Percentiles rank a stretch among this genome's conserved stretches.
phyloP scores from a whole-genome alignment of 2,113 vertebrate species.

The Dolichotis patagonum region DNA sequence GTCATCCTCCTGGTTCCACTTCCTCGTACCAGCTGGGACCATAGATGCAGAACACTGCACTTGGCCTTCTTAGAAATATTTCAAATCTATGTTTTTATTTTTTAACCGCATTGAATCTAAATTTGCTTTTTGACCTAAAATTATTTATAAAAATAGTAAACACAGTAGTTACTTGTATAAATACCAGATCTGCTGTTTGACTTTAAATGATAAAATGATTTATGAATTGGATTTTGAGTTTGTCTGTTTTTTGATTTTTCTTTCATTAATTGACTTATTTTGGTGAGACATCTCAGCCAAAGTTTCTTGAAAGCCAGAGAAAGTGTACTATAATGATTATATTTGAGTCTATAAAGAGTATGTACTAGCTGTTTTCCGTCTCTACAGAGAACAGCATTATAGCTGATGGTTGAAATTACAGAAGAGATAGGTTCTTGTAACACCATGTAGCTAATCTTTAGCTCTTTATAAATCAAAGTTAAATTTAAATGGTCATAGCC shows the following conservation, averaged over 20 bases:
- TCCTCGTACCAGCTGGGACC: neutral
- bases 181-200: neutral
- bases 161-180: neutral
- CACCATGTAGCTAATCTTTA: neutral
- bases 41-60: neutral
- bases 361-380: neutral
- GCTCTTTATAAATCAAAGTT: slow-evolving; percentile 48
- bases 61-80: slow-evolving; percentile 24
- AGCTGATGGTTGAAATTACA: slow-evolving; percentile 37
- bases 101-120: neutral
- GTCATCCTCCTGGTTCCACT: neutral
- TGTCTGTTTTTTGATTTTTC: neutral
- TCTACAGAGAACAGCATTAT: slow-evolving; percentile 19
- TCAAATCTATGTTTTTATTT: neutral
- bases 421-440: slow-evolving; percentile 13
- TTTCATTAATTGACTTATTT: neutral
- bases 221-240: neutral
- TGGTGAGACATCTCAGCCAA: neutral
- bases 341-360: slow-evolving; percentile 21
- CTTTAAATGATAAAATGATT: neutral
- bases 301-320: neutral
- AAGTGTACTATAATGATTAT: slow-evolving; percentile 33
- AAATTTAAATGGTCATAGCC: slow-evolving; percentile 42
- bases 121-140: neutral
- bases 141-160: neutral